Evolutionary conservation across 2,113 vertebrate genomes (phyloP).

Genomic region (Microcebus griseorufus): DNA sequence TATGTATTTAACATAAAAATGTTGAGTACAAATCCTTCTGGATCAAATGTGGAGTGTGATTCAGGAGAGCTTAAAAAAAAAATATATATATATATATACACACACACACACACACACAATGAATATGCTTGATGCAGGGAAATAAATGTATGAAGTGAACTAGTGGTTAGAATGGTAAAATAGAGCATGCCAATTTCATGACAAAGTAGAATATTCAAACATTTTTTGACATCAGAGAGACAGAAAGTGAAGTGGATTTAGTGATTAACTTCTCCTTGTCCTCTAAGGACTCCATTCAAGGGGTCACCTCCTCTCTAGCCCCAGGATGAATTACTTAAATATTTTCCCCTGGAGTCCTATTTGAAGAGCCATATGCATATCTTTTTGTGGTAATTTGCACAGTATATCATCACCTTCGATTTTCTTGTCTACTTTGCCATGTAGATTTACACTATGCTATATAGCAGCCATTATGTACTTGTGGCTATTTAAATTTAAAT

Average conservation of each 20-base stretch:
- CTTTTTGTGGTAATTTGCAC: background rate
- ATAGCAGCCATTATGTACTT: background rate
- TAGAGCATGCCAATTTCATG: background rate
- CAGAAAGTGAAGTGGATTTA: background rate
- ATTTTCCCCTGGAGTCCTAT: background rate
- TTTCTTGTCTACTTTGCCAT: slow-evolving; percentile 30
- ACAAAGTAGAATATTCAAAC: background rate
- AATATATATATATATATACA: background rate
- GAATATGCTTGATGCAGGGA: background rate
- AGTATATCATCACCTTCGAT: background rate
- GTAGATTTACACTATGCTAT: background rate
- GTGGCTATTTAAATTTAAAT: background rate
- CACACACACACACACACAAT: background rate
- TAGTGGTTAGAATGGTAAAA: background rate
- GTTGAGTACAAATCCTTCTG: background rate
- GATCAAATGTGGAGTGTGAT: background rate
- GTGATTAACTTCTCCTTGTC: background rate
- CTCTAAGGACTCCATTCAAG: background rate
- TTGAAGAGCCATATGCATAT: background rate
- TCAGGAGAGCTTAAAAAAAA: background rate
- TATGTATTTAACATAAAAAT: slow-evolving; percentile 3
- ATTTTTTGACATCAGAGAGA: background rate
- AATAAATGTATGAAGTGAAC: background rate
- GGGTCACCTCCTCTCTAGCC: background rate
- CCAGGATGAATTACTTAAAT: background rate